A percentile compares a stretch with the other conserved stretches of the same genome.
These are phyloP conservation scores for Danionella dracula DNA, from an alignment of 2,797 vertebrate genomes.

Conservation along the genomic window DNA sequence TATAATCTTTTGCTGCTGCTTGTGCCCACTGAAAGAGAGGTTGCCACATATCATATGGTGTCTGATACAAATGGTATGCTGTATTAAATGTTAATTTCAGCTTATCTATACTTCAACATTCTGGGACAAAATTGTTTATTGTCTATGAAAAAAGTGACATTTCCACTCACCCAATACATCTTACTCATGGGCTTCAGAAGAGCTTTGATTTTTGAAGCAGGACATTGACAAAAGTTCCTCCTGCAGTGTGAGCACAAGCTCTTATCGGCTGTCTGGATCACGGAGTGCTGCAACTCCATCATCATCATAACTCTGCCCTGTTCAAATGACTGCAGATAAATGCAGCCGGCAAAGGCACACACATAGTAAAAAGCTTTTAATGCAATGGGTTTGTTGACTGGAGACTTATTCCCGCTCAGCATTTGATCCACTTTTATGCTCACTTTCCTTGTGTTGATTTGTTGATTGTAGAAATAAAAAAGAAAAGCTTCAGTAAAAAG, in stretches of 20 bases:
- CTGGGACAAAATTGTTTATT: too few relatives aligned
- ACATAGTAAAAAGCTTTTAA: slow-evolving; percentile 30
- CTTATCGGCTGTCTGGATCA: slow-evolving; percentile 39
- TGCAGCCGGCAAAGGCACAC: slow-evolving; percentile 1
- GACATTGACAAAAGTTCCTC: slow-evolving; percentile 30
- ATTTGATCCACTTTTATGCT: neutral
- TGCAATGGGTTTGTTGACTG: slow-evolving; percentile 21
- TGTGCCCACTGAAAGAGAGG: too few relatives aligned
- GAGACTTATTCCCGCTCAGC: neutral
- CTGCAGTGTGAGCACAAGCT: slow-evolving; percentile 8
- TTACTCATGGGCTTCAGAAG: too few relatives aligned
- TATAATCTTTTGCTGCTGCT: too few relatives aligned
- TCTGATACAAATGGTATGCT: too few relatives aligned
- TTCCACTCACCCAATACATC: too few relatives aligned
- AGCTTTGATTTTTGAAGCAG: slow-evolving; percentile 25
- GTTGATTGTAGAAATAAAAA: neutral
- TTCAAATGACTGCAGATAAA: slow-evolving; percentile 3
- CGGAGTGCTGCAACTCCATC: slow-evolving; percentile 24
- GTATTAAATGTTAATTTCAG: too few relatives aligned
- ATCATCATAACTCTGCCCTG: slow-evolving; percentile 36
- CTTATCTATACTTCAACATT: too few relatives aligned
- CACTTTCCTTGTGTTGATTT: neutral
- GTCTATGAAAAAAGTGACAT: too few relatives aligned
- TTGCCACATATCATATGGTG: too few relatives aligned
- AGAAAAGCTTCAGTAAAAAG: neutral